Conservation (phyloP, 2,113 vertebrate genomes). For the Brachyhypopomus gauderio region DNA sequence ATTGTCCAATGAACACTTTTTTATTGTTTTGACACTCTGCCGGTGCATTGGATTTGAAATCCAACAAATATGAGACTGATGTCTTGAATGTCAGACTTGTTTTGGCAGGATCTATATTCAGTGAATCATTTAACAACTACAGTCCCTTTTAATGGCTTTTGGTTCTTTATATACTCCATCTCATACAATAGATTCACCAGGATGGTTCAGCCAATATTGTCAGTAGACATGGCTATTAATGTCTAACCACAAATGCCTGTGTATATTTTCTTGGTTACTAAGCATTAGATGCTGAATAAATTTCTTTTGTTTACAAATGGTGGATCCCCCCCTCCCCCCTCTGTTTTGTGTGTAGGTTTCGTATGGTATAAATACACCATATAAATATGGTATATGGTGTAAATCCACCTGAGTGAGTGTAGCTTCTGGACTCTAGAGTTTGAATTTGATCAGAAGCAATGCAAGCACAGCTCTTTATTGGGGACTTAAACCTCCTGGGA, state of each 20-base stretch:
- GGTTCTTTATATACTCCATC: background rate
- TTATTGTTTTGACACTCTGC: too few relatives aligned
- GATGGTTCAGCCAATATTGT: background rate
- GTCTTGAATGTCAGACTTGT: background rate
- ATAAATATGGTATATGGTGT: background rate
- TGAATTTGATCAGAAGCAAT: slow-evolving; percentile 5
- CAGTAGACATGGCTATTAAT: background rate
- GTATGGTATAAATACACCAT: too few relatives aligned
- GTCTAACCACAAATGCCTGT: background rate
- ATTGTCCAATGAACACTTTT: too few relatives aligned
- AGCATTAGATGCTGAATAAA: background rate
- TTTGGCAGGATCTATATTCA: too few relatives aligned
- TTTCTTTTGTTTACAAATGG: background rate
- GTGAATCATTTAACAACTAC: too few relatives aligned
- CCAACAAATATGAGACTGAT: too few relatives aligned
- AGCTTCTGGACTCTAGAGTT: background rate
- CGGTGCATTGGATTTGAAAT: too few relatives aligned
- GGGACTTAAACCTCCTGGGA: background rate
- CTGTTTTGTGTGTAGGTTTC: background rate
- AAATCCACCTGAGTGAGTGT: background rate
- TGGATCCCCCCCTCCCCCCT: background rate
- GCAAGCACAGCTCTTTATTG: background rate
- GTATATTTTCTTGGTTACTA: background rate
- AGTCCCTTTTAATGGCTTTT: background rate
- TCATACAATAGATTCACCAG: background rate